These are phyloP conservation scores for honey bee (Apis mellifera) DNA, from an alignment of 1,140 invertebrate species.

Conservation along the genomic window DNA sequence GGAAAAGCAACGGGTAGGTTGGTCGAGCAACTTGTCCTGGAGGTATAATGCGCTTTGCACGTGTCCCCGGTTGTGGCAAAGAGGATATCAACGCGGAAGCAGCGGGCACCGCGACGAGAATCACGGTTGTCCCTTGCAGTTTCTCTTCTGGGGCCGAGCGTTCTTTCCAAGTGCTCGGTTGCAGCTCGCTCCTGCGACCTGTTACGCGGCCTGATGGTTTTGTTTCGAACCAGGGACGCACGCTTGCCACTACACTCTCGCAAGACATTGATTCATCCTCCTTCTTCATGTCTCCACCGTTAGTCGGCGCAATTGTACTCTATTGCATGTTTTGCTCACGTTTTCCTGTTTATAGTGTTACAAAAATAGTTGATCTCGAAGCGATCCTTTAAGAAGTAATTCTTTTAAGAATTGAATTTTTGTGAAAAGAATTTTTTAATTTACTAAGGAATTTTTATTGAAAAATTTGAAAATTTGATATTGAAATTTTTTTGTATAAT, in stretches of 20 bases:
- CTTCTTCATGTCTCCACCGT: slow-evolving; percentile 64
- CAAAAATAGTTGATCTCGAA: neutral
- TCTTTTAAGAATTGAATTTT: too few species aligned
- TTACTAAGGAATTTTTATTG: too few species aligned
- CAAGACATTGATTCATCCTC: slow-evolving; percentile 75
- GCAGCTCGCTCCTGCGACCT: slow-evolving; percentile 47
- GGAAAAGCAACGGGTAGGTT: slow-evolving; percentile 52
- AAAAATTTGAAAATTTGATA: too few species aligned
- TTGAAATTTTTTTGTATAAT: too few species aligned
- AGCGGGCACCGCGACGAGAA: slow-evolving; percentile 60
- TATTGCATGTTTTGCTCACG: slow-evolving; percentile 13
- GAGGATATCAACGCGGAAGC: slow-evolving; percentile 66
- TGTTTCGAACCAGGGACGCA: slow-evolving; percentile 56
- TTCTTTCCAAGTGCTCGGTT: slow-evolving; percentile 11
- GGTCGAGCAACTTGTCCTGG: slow-evolving; percentile 50
- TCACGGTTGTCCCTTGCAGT: slow-evolving; percentile 56
- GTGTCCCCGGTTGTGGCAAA: slow-evolving; percentile 48
- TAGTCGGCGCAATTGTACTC: slow-evolving; percentile 39
- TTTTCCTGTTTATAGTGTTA: slow-evolving; percentile 16
- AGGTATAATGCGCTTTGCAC: slow-evolving; percentile 49
- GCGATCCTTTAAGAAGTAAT: too few species aligned
- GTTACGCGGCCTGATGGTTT: slow-evolving; percentile 57
- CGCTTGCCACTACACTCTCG: slow-evolving; percentile 49
- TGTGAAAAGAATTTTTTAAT: too few species aligned
- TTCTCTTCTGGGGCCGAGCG: slow-evolving; percentile 51